phyloP scores from a whole-genome alignment of 2,113 vertebrate genomes.

The Tupaia tana region DNA sequence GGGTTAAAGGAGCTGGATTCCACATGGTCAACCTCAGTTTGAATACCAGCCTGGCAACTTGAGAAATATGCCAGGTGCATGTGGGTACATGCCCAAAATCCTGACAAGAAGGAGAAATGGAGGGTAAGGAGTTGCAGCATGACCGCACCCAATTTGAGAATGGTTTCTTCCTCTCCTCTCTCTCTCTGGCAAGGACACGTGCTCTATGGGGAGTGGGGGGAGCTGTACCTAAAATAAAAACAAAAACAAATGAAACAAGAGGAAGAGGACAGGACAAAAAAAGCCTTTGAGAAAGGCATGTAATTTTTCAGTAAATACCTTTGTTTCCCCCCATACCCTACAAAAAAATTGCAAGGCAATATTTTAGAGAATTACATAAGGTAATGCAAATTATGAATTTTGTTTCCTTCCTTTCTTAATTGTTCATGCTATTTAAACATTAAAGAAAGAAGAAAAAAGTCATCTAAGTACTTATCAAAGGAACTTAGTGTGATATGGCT shows the following conservation, averaged over 20 bases:
- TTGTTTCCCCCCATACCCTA: not conserved
- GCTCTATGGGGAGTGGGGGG: too few species aligned
- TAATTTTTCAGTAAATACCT: slow-evolving; percentile 1
- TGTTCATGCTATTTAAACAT: not conserved
- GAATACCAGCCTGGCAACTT: too few species aligned
- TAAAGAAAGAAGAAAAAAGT: slow-evolving; percentile 2
- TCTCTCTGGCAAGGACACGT: too few species aligned
- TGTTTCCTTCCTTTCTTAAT: not conserved
- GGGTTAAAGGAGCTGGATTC: too few species aligned
- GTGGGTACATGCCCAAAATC: too few species aligned
- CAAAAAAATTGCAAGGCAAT: not conserved
- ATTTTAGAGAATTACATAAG: slow-evolving; percentile 11
- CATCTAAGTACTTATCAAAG: not conserved
- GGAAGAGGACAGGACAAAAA: not conserved
- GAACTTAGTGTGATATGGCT: not conserved
- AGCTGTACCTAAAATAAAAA: slow-evolving; percentile 17
- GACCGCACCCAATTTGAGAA: too few species aligned
- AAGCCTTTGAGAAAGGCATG: not conserved
- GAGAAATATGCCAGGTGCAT: too few species aligned
- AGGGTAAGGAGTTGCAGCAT: too few species aligned
- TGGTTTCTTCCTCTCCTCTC: too few species aligned
- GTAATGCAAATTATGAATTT: slow-evolving; percentile 38
- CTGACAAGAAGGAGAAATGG: too few species aligned
- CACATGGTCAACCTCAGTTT: too few species aligned
- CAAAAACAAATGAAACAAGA: not conserved